Percentiles rank a stretch among this genome's conserved stretches.
Evolutionary conservation across 2,113 vertebrate genomes (phyloP).

Genomic region (Cyphomyrus plagiostoma): DNA sequence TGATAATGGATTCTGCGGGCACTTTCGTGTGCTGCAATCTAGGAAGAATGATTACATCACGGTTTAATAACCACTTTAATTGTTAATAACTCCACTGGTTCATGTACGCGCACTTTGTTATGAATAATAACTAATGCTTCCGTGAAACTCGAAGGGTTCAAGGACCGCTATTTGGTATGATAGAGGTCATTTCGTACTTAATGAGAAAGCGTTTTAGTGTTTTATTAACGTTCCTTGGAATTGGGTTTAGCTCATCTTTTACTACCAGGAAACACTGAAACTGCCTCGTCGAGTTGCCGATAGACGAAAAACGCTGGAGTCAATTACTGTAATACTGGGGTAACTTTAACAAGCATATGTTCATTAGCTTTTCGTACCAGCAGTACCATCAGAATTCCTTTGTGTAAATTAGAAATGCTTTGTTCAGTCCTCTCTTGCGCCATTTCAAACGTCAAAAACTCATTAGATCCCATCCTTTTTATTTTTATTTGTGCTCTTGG

Average conservation of each 20-base stretch:
- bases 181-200: not conserved
- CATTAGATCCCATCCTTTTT: not conserved
- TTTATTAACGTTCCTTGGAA: not conserved
- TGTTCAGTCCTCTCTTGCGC: not conserved
- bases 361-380: not conserved
- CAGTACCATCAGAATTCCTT: not conserved
- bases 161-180: not conserved
- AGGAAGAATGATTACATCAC: not conserved
- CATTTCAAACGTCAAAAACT: not conserved
- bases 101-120: not conserved
- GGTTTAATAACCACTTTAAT: conserved; percentile 10
- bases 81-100: not conserved
- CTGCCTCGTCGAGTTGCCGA: not conserved
- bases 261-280: not conserved
- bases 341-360: not conserved
- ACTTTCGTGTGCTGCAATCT: not conserved
- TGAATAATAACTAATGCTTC: not conserved
- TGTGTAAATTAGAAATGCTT: not conserved
- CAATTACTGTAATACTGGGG: not conserved
- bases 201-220: not conserved
- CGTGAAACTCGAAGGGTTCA: not conserved
- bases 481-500: not conserved
- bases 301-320: not conserved
- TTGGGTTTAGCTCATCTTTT: not conserved
- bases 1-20: not conserved